Percentiles rank a stretch among this genome's conserved stretches.
Evolutionary conservation across 2,113 vertebrate genomes (phyloP).

Genomic region (Oophaga pumilio): DNA sequence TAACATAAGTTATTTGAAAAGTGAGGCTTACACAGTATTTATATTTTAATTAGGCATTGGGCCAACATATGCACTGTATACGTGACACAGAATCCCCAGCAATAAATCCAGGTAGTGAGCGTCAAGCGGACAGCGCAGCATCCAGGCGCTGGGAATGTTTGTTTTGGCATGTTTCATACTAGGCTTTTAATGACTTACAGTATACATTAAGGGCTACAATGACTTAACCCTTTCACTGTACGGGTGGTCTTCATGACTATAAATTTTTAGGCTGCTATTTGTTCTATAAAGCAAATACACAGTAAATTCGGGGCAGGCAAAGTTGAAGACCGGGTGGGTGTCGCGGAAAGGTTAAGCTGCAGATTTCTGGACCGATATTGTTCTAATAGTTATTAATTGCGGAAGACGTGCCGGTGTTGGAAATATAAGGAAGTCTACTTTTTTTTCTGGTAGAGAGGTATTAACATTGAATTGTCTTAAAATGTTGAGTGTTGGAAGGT

Average conservation of each 20-base stretch:
- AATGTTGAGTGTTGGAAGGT: not conserved
- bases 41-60: slow-evolving; percentile 57
- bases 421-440: not conserved
- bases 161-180: slow-evolving; percentile 51
- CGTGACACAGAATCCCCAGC: slow-evolving; percentile 50
- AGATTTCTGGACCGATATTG: not conserved
- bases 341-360: not conserved
- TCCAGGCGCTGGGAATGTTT: slow-evolving; percentile 46
- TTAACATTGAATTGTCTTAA: not conserved
- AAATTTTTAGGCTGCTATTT: slow-evolving; percentile 8
- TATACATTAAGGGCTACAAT: slow-evolving; percentile 46
- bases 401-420: not conserved
- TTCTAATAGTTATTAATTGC: not conserved
- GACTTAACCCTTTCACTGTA: slow-evolving; percentile 55
- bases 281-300: slow-evolving; percentile 24
- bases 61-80: slow-evolving; percentile 56
- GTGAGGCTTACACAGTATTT: slow-evolving; percentile 57
- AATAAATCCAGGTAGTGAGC: slow-evolving; percentile 53
- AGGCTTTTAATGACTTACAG: slow-evolving; percentile 48
- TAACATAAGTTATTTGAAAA: slow-evolving; percentile 57
- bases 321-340: not conserved
- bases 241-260: slow-evolving; percentile 13
- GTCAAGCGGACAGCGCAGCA: slow-evolving; percentile 44
- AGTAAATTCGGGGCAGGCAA: slow-evolving; percentile 3
- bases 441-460: not conserved